Evolutionary conservation across 2,888 invertebrate genomes (phyloP).

Genomic region (Epirrita christyi): DNA sequence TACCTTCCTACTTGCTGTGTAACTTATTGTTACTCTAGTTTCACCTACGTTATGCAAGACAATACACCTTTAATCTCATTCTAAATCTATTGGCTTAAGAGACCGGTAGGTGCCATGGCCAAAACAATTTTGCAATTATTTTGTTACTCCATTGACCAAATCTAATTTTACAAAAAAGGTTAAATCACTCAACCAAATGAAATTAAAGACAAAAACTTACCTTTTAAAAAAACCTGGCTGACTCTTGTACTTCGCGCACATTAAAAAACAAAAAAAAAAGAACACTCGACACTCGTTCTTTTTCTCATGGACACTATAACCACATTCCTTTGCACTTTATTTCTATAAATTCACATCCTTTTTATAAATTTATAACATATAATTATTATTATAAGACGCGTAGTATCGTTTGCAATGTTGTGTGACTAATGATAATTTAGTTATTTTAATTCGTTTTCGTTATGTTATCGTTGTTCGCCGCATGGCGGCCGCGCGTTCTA

Average conservation of each 20-base stretch:
- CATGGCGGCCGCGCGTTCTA: slow-evolving; percentile 79
- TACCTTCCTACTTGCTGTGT: not conserved
- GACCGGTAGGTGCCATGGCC: slow-evolving; percentile 10
- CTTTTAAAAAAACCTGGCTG: slow-evolving; percentile 55
- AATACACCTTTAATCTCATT: slow-evolving; percentile 31
- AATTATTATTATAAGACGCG: slow-evolving; percentile 41
- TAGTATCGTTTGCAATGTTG: slow-evolving; percentile 46
- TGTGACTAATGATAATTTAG: slow-evolving; percentile 58
- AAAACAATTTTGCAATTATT: slow-evolving; percentile 17
- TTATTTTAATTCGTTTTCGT: slow-evolving; percentile 68
- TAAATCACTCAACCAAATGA: slow-evolving; percentile 5
- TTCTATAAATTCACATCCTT: slow-evolving; percentile 65
- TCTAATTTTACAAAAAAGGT: slow-evolving; percentile 26
- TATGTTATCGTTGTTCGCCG: slow-evolving; percentile 35
- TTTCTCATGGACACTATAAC: slow-evolving; percentile 64
- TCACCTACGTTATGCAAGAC: slow-evolving; percentile 25
- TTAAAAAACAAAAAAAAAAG: slow-evolving; percentile 59
- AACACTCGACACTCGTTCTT: slow-evolving; percentile 70
- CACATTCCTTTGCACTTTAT: slow-evolving; percentile 68
- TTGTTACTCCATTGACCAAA: slow-evolving; percentile 25
- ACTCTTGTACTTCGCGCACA: slow-evolving; percentile 49
- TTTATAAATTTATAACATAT: slow-evolving; percentile 10
- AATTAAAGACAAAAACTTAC: slow-evolving; percentile 39
- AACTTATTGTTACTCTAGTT: slow-evolving; percentile 5
- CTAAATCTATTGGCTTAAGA: slow-evolving; percentile 7